phyloP scores from a whole-genome alignment of 2,888 invertebrate species.

The Palloptera scutellata region DNA sequence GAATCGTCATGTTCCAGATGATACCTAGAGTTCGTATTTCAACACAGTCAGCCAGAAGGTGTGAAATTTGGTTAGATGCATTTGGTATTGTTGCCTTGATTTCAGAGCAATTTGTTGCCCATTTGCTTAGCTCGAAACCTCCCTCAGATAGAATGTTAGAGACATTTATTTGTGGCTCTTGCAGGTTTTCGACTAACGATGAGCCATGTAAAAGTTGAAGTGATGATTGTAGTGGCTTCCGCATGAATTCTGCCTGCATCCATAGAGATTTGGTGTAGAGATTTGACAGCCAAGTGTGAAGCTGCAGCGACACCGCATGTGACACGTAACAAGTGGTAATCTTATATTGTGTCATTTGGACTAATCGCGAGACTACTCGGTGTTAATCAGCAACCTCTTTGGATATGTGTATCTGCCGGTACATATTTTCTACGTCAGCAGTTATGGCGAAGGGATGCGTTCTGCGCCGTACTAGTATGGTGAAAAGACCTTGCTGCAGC shows the following conservation, averaged over 20 bases:
- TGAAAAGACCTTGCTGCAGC: constrained; percentile 25
- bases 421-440: constrained; percentile 36
- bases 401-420: constrained; percentile 28
- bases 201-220: background rate
- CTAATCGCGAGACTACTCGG: constrained; percentile 6
- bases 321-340: constrained; percentile 17
- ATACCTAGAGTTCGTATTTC: background rate
- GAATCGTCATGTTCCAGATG: constrained; percentile 4
- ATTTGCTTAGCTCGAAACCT: constrained; percentile 14
- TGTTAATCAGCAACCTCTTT: constrained; percentile 28
- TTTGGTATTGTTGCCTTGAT: background rate
- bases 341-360: background rate
- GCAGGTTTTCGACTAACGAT: background rate
- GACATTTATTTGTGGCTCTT: constrained; percentile 5
- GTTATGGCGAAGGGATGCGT: constrained; percentile 34
- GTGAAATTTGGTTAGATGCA: background rate
- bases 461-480: constrained; percentile 25
- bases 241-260: background rate
- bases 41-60: background rate
- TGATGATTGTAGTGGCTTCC: background rate
- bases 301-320: constrained; percentile 13
- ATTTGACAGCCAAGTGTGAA: constrained; percentile 16
- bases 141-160: constrained; percentile 6
- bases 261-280: background rate
- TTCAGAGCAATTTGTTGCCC: constrained; percentile 3